phyloP scores from a whole-genome alignment of 2,113 vertebrate genomes.

The Crotalus viridis region DNA sequence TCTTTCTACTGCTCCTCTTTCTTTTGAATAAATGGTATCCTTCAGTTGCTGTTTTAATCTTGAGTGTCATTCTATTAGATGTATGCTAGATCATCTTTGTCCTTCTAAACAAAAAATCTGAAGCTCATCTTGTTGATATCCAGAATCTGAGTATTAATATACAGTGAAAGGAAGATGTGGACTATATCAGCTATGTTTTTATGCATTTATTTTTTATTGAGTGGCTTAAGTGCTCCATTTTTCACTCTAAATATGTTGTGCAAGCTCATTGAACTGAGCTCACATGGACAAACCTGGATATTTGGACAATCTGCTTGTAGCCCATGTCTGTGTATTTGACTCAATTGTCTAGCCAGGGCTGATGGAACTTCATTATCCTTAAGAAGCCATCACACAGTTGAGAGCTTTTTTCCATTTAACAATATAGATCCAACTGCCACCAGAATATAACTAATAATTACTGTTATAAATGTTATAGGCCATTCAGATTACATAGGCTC shows the following conservation, averaged over 20 bases:
- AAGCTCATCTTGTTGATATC: too few relatives aligned
- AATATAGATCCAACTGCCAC: neutral
- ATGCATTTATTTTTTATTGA: too few relatives aligned
- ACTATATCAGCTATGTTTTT: too few relatives aligned
- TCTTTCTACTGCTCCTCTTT: neutral
- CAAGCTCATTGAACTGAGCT: too few relatives aligned
- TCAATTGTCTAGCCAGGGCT: neutral
- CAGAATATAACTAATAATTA: neutral
- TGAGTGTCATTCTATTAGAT: neutral
- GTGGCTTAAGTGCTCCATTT: too few relatives aligned
- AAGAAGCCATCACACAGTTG: neutral
- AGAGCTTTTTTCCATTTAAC: neutral
- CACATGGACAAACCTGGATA: neutral
- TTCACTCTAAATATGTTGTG: too few relatives aligned
- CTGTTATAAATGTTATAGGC: neutral
- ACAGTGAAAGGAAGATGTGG: too few relatives aligned
- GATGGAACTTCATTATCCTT: neutral
- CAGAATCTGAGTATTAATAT: too few relatives aligned
- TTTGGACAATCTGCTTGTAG: neutral
- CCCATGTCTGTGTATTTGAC: neutral
- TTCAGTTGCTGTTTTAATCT: neutral
- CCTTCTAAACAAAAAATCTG: too few relatives aligned
- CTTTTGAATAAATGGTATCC: neutral
- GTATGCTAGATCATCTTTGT: too few relatives aligned
- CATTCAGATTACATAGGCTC: neutral